Evolutionary conservation across 2,797 vertebrate genomes (phyloP).

Genomic region (Phylloscopus collybita): DNA sequence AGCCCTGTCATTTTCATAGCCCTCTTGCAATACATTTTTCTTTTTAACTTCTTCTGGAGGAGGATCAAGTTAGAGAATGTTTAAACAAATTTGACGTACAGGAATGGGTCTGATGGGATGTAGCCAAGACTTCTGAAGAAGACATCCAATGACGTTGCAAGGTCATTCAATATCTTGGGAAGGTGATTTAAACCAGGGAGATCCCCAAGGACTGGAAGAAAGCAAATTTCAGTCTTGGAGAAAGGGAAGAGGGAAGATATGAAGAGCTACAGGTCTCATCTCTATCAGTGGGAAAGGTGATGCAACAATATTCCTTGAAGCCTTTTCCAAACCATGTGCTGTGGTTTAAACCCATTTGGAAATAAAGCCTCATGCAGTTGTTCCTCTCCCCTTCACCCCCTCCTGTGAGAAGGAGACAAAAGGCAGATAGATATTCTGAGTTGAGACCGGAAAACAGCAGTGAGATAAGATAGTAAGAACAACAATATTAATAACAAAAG

Average conservation of each 20-base stretch:
- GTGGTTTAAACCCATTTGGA: background rate
- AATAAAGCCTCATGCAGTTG: background rate
- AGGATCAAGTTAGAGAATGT: background rate
- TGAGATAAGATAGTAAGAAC: background rate
- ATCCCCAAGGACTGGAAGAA: background rate
- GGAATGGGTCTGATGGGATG: background rate
- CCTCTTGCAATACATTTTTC: background rate
- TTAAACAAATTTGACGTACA: background rate
- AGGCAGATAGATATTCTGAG: background rate
- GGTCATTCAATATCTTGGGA: background rate
- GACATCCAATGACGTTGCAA: background rate
- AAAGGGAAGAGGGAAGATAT: background rate
- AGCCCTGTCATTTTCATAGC: background rate
- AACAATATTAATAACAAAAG: background rate
- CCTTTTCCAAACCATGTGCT: background rate
- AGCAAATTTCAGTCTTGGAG: background rate
- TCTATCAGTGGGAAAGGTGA: background rate
- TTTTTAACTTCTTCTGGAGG: background rate
- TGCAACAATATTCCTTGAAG: background rate
- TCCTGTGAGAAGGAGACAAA: background rate
- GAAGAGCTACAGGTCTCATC: background rate
- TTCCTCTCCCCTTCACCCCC: background rate
- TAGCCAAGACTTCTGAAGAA: background rate
- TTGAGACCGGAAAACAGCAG: background rate
- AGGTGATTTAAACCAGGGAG: background rate